A percentile compares a stretch with the other conserved stretches of the same genome.
phyloP scores from a whole-genome alignment of 2,797 vertebrate species.

The Microchirus variegatus region DNA sequence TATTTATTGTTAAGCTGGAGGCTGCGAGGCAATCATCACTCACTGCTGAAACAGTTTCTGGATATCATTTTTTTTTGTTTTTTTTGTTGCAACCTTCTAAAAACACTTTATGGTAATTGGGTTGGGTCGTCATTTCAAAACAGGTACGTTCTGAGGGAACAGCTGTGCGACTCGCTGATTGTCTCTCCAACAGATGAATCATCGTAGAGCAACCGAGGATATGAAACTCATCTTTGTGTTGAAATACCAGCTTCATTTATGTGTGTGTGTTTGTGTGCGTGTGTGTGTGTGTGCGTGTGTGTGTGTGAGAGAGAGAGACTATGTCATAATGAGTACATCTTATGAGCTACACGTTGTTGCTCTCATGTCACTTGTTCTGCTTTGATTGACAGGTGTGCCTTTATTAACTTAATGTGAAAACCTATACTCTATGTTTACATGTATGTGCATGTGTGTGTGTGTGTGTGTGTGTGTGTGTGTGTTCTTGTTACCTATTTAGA shows the following conservation, averaged over 20 bases:
- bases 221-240: constrained; percentile 39
- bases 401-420: constrained; percentile 6
- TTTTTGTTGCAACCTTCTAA: constrained; percentile 26
- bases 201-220: constrained; percentile 25
- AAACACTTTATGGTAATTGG: constrained; percentile 28
- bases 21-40: background rate
- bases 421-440: background rate
- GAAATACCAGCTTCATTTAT: constrained; percentile 27
- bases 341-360: no score
- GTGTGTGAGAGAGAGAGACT: background rate
- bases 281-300: background rate
- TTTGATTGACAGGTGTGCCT: no score
- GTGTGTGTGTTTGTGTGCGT: background rate
- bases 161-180: constrained; percentile 55
- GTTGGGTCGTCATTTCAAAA: constrained; percentile 17
- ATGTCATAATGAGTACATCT: no score
- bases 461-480: background rate
- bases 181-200: constrained; percentile 59
- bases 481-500: no score
- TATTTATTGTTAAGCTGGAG: no score
- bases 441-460: background rate
- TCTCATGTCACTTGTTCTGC: no score
- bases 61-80: no score
- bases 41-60: background rate
- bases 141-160: constrained; percentile 43